Percentiles rank a stretch among this genome's conserved stretches.
These are phyloP conservation scores for Apamea sordens DNA, from an alignment of 2,888 invertebrate species.

Conservation along the genomic window DNA sequence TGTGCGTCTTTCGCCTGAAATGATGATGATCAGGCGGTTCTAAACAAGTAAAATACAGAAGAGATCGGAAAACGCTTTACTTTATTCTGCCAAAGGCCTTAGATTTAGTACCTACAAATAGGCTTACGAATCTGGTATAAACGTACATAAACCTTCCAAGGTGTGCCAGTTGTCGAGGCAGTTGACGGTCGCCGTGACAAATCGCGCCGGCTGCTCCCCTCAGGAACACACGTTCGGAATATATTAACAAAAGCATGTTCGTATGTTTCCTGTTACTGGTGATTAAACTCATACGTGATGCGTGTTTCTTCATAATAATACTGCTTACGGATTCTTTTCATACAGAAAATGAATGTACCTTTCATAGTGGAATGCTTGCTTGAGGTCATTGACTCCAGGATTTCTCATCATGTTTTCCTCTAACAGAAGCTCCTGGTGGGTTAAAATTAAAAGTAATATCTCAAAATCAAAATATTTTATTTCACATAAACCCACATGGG, in stretches of 20 bases:
- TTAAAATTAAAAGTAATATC: neutral
- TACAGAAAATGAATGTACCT: neutral
- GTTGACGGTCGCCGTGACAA: slow-evolving; percentile 48
- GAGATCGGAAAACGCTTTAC: slow-evolving; percentile 1
- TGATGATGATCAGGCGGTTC: neutral
- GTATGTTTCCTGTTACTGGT: slow-evolving; percentile 35
- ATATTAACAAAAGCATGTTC: slow-evolving; percentile 49
- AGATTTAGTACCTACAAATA: slow-evolving; percentile 15
- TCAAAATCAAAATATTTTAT: too few species aligned
- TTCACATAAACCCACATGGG: too few species aligned
- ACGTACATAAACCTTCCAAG: slow-evolving; percentile 20
- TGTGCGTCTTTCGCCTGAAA: neutral
- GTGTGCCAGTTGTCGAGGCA: slow-evolving; percentile 25
- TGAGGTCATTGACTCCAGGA: slow-evolving; percentile 1
- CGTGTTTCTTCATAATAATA: slow-evolving; percentile 31
- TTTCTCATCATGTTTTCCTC: slow-evolving; percentile 5
- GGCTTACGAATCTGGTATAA: slow-evolving; percentile 13
- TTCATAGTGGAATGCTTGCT: slow-evolving; percentile 1
- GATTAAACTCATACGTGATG: slow-evolving; percentile 39
- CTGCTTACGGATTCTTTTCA: slow-evolving; percentile 15
- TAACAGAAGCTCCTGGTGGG: neutral
- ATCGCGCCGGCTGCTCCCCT: slow-evolving; percentile 32
- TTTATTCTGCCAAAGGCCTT: neutral
- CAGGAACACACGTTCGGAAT: slow-evolving; percentile 50
- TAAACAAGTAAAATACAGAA: neutral